Conservation (phyloP, 2,113 vertebrate genomes). For the Cardinalis cardinalis region DNA sequence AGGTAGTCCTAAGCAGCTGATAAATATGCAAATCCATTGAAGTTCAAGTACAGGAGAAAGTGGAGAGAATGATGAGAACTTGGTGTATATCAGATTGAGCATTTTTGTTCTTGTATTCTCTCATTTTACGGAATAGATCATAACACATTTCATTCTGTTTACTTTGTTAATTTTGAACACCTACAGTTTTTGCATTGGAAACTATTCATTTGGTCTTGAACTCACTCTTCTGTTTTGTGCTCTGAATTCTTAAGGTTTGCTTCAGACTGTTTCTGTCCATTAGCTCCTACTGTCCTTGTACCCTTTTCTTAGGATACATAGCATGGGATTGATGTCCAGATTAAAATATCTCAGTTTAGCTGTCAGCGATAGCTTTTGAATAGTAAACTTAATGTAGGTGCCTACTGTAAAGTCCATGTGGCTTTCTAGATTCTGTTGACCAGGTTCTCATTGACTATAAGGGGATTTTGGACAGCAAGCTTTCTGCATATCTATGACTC, state of each 20-base stretch:
- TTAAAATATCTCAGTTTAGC: background rate
- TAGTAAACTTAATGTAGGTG: background rate
- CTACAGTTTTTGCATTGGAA: fast-evolving
- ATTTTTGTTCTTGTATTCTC: background rate
- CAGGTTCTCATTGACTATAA: background rate
- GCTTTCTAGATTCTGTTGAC: background rate
- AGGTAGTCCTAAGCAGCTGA: background rate
- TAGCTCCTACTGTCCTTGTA: background rate
- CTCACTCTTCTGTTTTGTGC: background rate
- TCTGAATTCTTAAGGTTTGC: background rate
- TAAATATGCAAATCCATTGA: background rate
- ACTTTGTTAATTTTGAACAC: background rate
- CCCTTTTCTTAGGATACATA: background rate
- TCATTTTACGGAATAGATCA: background rate
- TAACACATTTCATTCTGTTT: fast-evolving
- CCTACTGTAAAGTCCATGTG: background rate
- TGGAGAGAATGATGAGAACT: background rate
- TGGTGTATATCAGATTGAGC: background rate
- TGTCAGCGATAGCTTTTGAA: background rate
- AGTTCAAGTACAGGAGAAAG: background rate
- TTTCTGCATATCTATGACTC: background rate
- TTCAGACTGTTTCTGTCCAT: background rate
- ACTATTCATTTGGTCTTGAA: background rate
- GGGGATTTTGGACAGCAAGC: background rate
- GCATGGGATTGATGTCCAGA: background rate